A percentile compares a stretch with the other conserved stretches of the same genome.
Conservation (phyloP, 2,113 vertebrate genomes). For the Antechinus stuartii region DNA sequence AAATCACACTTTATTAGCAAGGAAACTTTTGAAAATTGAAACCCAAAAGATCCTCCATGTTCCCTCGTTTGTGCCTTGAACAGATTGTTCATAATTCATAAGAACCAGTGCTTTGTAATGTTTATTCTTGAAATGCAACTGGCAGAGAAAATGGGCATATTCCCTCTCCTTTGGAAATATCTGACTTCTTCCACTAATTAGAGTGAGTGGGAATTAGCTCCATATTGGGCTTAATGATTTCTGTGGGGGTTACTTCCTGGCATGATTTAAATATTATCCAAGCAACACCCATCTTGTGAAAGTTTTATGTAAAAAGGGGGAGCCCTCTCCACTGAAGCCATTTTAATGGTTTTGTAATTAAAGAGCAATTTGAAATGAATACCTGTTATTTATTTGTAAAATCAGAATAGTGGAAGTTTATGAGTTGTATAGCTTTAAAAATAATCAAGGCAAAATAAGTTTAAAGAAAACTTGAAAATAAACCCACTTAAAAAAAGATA, state of each 20-base stretch:
- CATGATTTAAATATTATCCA: neutral
- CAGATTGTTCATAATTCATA: neutral
- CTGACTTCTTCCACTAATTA: neutral
- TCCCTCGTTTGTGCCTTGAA: neutral
- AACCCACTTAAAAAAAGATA: neutral
- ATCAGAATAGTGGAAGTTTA: neutral
- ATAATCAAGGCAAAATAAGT: neutral
- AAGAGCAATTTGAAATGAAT: neutral
- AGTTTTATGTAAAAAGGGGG: neutral
- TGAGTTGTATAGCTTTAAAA: neutral
- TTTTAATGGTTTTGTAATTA: slow-evolving; percentile 14
- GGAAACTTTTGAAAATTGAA: neutral
- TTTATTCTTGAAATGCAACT: slow-evolving; percentile 8
- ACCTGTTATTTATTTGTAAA: neutral
- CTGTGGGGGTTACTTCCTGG: neutral
- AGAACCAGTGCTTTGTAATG: neutral
- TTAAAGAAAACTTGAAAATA: neutral
- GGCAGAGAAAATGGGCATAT: neutral
- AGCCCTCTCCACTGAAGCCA: neutral
- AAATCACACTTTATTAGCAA: neutral
- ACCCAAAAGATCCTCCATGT: neutral
- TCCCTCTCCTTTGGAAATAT: slow-evolving; percentile 4
- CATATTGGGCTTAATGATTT: neutral
- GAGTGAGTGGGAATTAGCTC: slow-evolving; percentile 3
- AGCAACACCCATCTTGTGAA: neutral